Conservation (phyloP, 2,797 vertebrate species). For the Anguilla pacifica region DNA sequence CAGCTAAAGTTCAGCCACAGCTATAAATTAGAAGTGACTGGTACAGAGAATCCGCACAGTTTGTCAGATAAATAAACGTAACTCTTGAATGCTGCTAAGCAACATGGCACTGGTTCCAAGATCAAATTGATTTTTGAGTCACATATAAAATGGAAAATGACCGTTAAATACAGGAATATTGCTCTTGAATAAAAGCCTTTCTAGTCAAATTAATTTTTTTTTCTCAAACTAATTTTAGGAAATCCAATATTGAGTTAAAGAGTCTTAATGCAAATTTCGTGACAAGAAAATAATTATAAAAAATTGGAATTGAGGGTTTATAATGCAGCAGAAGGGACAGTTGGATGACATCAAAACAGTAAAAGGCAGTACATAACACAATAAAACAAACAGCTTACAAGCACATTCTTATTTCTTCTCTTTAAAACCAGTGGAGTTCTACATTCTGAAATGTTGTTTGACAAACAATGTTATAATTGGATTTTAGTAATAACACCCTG, state of each 20-base stretch:
- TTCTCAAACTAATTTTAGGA: slow-evolving; percentile 24
- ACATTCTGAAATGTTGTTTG: background rate
- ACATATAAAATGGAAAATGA: slow-evolving; percentile 30
- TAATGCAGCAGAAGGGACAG: background rate
- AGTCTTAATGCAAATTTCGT: slow-evolving; percentile 18
- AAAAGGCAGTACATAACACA: slow-evolving; percentile 4
- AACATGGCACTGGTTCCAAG: slow-evolving; percentile 25
- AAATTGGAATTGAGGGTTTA: slow-evolving; percentile 18
- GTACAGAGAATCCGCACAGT: background rate
- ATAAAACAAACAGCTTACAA: background rate
- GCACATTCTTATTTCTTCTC: background rate
- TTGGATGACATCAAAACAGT: background rate
- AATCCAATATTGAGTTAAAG: slow-evolving; percentile 26
- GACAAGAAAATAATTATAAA: background rate
- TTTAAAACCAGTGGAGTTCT: background rate
- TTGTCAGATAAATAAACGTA: slow-evolving; percentile 18
- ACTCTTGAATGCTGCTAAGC: slow-evolving; percentile 30
- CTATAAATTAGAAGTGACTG: slow-evolving; percentile 7
- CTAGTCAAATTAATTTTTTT: slow-evolving; percentile 21
- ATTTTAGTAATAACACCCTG: slow-evolving; percentile 9
- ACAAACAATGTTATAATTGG: background rate
- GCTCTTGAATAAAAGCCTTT: slow-evolving; percentile 26
- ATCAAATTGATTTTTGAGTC: slow-evolving; percentile 32
- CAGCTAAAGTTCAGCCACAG: slow-evolving; percentile 4
- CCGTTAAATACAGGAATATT: slow-evolving; percentile 29